Base-by-base conservation (phyloP, 2,888 invertebrate species). In the Tipula helvola region DNA sequence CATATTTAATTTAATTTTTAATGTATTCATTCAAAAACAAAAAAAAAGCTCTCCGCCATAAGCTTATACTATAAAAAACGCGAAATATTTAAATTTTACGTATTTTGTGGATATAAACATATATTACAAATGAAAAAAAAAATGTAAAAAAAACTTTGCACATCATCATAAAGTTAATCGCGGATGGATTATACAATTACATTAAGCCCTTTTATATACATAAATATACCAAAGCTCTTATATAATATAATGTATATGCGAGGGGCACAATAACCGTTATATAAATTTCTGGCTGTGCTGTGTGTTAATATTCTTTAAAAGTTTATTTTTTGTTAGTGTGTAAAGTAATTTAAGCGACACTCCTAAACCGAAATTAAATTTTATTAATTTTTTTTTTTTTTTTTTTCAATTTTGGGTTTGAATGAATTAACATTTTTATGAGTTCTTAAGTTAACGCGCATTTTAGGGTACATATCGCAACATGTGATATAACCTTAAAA, bases 141-240 rank as follows among this genome's bases (percentile, higher is more conserved):
- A 71, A 71, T 71, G 4, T 71, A 71, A 28, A 57, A 28, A 57
- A 71, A 71, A 71, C 71, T 71, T 71, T 71, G 71, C 71, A 71
- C 71, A 71, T 71, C 71, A 71, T 71, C 71, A 71, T 71, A 71
- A 71, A 71, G 71, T 71, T 71, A 71, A 71, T 71, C 71, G 71
- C 71, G 28, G 71, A 71, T 71, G 28, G 71, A 71, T 71, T 71
- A 71, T 71, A 71, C 28, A 71, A 71, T 71, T 71, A 71, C 71
- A 71, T 71, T 71, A 71, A 71, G 71, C 71, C 71, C 71, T 28
- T 71, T 71, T 71, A 71, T 71, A 71, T 28, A 71, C 28, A 52
- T 52, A 52, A 28, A 71, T 71, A 71, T 28, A 13, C 28, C 28
- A 71, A 71, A 71, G 71, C 71, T 71, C 10, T 71, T 71, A 28